Evolutionary conservation across 2,888 invertebrate genomes (phyloP), one percentile per base, ranked within the genome.

Genomic region (Conus canariensis): DNA sequence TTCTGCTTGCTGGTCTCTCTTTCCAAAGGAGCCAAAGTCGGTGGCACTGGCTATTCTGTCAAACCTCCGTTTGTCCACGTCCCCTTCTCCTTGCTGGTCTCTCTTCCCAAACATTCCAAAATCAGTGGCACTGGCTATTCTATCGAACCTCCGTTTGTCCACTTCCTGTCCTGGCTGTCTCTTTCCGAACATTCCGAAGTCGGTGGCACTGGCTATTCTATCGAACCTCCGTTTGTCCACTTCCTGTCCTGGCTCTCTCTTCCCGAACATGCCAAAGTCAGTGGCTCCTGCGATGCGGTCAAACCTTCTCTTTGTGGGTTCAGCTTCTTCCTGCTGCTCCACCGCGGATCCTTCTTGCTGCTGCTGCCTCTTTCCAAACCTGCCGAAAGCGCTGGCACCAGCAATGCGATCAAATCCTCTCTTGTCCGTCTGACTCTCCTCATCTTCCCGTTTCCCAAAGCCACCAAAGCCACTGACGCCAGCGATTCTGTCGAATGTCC

Each of bases 131-230:
- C 60, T 56, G 16, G 82, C 60, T 30, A 89, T 89, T 67, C 89
- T 64, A 25, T 89, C 89, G 25, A 89, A 89, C 3, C 58, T n/a
- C 19, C 85, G 45, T 19, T 89, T 88, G 3, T 82, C 83, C 12
- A 64, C 4, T 12, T 25, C 58, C 59, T 4, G 1, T 64, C 60
- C 12, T 14, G 16, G 12, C 5, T 59, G 22, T 14, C 87, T 7
- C 22, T 70, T 87, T 22, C 88, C 88, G 25, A 88, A 88, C 9
- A 59, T 83, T 22, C 82, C 88, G 82, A 88, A 88, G n/a, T n/a
- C 64, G 59, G 80, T 88, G 60, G 64, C 10, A 9, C 60, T 56
- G 16, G 82, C 60, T 30, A 89, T 89, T 67, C 89, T 64, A 25
- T 89, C 89, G 25, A 89, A 89, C 3, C 58, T n/a, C 19, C 85